phyloP scores from a whole-genome alignment of 2,113 vertebrate genomes.

The Noctilio leporinus region DNA sequence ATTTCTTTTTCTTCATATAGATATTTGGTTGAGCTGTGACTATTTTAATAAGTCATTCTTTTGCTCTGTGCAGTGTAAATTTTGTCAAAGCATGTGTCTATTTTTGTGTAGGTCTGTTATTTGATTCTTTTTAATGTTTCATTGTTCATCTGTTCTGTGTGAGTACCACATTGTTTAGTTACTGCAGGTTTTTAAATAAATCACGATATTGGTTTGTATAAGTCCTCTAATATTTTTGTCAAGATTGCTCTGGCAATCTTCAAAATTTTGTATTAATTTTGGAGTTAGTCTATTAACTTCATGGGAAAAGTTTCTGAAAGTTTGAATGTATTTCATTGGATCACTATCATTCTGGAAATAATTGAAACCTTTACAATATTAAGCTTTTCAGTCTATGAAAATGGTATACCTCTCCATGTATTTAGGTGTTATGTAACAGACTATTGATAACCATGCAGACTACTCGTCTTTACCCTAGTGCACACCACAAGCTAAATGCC shows the following conservation, averaged over 20 bases:
- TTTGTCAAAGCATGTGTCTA: not conserved
- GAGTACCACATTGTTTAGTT: not conserved
- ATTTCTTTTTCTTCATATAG: not conserved
- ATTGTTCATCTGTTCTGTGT: not conserved
- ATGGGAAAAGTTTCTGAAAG: not conserved
- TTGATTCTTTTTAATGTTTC: not conserved
- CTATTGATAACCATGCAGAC: not conserved
- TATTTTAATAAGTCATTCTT: not conserved
- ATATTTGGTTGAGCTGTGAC: not conserved
- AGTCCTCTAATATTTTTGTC: not conserved
- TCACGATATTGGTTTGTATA: not conserved
- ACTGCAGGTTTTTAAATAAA: not conserved
- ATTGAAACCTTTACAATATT: not conserved
- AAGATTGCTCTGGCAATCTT: not conserved
- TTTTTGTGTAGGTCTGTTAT: not conserved
- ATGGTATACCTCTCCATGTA: not conserved
- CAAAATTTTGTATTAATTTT: not conserved
- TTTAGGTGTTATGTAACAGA: not conserved
- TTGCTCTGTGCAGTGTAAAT: not conserved
- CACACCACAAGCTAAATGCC: not conserved
- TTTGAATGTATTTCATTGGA: not conserved
- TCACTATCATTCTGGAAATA: not conserved
- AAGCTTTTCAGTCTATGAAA: not conserved
- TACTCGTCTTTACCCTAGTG: not conserved
- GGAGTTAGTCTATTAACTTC: not conserved